Conservation (phyloP, 92 coral and sea anemone species). For the Blastomussa wellsi region DNA sequence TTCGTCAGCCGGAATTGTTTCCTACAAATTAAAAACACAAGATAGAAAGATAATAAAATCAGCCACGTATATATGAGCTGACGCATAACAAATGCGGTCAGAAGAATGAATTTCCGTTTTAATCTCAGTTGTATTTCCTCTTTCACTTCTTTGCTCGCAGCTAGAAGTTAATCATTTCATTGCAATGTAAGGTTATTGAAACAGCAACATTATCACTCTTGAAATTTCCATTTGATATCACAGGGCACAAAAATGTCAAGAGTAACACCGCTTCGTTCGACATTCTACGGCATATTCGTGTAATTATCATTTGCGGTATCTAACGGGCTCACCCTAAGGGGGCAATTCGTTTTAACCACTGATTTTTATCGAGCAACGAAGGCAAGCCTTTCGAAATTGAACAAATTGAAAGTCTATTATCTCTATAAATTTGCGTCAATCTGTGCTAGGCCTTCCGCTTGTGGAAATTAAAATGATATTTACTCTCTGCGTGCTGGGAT, state of each 20-base stretch:
- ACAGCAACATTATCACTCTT: not conserved
- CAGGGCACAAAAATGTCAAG: not conserved
- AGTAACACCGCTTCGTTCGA: not conserved
- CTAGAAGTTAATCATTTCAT: not conserved
- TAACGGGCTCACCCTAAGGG: slow-evolving; percentile 5
- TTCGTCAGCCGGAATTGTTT: slow-evolving; percentile 23
- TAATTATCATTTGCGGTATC: slow-evolving; percentile 11
- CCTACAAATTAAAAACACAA: slow-evolving; percentile 8
- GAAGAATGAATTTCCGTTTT: not conserved
- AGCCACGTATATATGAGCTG: not conserved
- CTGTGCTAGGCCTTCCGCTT: slow-evolving; percentile 12
- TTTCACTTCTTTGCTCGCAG: not conserved
- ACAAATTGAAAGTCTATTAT: slow-evolving; percentile 24
- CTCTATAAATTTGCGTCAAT: slow-evolving; percentile 2
- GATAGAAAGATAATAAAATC: slow-evolving; percentile 8
- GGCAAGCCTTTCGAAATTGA: slow-evolving; percentile 17
- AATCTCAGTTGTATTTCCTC: slow-evolving; percentile 17
- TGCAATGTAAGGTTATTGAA: not conserved
- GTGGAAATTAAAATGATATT: slow-evolving; percentile 26
- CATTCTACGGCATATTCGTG: not conserved
- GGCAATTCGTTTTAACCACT: not conserved
- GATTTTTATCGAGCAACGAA: slow-evolving; percentile 14
- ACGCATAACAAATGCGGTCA: not conserved
- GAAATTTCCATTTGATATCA: too few species aligned
- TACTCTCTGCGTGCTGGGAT: not conserved